Base-by-base conservation (phyloP, 1,140 invertebrate species). In the Nasonia vitripennis region DNA sequence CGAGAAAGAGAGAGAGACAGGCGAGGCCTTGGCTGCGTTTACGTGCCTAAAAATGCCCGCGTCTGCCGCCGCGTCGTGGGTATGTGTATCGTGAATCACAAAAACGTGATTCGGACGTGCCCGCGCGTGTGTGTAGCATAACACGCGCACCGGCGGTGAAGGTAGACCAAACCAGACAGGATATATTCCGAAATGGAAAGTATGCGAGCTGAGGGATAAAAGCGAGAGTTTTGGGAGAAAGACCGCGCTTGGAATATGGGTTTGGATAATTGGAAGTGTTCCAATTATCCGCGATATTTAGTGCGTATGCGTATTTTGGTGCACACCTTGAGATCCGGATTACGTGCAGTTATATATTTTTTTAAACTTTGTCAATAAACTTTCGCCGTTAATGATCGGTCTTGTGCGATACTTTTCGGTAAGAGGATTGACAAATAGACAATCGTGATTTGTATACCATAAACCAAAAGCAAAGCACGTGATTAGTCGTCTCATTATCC, bases 81-180 rank as follows among this genome's bases (percentile, higher is more conserved):
- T 45, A 48, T n/a, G 11, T 27, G 3, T 17, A 12, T 27, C 55
- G 51, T 78, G 77, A 78, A 78, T 78, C 77, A 67, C 48, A 78
- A 78, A 78, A 78, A 67, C 74, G 74, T 77, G 74, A 77, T 77
- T 77, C 74, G 41, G 20, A 62, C 55, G 17, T n/a, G 20, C 14
- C 5, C 34, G 34, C 34, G 34, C 34, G 34, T 37, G 55, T 17
- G 6, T 62, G 12, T 55, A 55, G 51, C 17, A 55, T 4, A 20
- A 55, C 20, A 55, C 55, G 20, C 20, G 17, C 6, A 62, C 5
- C 73, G 14, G 73, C 34, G 27, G 70, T 31, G 37, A 75, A 75
- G 73, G 37, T n/a, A 41, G 73, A 41, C 37, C 37, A 34, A 75
- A 23, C 23, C 68, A 27, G 23, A 71, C 17, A 14, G 55, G 41